Evolutionary conservation across 2,797 vertebrate genomes (phyloP).

Genomic region (Platyrinchus mystaceus): DNA sequence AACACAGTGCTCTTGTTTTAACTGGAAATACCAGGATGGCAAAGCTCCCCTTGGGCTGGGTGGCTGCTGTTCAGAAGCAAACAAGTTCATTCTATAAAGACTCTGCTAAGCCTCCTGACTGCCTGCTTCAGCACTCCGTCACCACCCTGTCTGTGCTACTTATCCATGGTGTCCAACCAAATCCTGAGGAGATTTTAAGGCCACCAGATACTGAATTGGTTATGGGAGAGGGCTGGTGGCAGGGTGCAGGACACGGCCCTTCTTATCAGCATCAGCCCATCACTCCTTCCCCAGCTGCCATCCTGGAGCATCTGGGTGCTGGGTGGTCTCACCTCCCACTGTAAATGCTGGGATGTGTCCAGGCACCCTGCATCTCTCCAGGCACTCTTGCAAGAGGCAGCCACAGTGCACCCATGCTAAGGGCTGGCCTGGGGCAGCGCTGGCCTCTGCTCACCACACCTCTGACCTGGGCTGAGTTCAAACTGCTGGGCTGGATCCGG

Average conservation of each 20-base stretch:
- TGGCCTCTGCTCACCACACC: neutral
- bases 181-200: neutral
- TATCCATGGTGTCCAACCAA: rapidly evolving
- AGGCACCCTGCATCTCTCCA: neutral
- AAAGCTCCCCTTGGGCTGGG: rapidly evolving
- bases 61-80: neutral
- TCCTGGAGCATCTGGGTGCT: neutral
- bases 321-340: neutral
- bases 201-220: neutral
- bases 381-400: neutral
- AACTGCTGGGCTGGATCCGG: neutral
- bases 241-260: neutral
- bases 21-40: neutral
- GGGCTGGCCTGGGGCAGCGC: rapidly evolving
- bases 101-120: neutral
- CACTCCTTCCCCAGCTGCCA: neutral
- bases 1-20: neutral
- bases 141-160: neutral
- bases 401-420: rapidly evolving
- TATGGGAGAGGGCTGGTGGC: neutral
- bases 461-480: neutral
- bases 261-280: rapidly evolving
- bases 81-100: neutral
- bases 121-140: neutral
- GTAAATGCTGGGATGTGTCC: rapidly evolving